A percentile compares a stretch with the other conserved stretches of the same genome.
Evolutionary conservation across 64 coral and sea anemone genomes (phyloP).

Genomic region (Porites lutea): DNA sequence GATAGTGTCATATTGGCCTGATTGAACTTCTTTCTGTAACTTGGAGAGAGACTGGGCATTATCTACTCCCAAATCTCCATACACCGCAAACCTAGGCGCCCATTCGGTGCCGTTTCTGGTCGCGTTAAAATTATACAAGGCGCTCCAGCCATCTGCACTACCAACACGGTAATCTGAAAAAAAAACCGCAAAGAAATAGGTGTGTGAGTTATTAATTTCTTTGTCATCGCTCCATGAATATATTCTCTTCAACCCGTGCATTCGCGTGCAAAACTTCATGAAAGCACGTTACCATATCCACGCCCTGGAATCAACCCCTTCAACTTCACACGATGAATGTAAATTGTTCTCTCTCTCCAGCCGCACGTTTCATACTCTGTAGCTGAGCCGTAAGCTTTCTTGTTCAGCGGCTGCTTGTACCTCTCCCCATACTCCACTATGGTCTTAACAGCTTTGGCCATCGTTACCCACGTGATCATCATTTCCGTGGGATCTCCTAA

Average conservation of each 20-base stretch:
- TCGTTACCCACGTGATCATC: slow-evolving; percentile 85
- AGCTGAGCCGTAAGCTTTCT: slow-evolving; percentile 37
- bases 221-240: too few relatives aligned
- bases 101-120: slow-evolving; percentile 67
- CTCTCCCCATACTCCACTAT: slow-evolving; percentile 81
- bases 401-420: slow-evolving; percentile 28
- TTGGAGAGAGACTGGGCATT: slow-evolving; percentile 86
- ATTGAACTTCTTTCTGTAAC: slow-evolving; percentile 84
- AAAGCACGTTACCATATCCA: slow-evolving; percentile 65
- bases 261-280: background rate
- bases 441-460: slow-evolving; percentile 49
- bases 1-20: slow-evolving; percentile 84
- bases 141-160: slow-evolving; percentile 85
- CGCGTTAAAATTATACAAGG: slow-evolving; percentile 82
- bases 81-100: slow-evolving; percentile 88
- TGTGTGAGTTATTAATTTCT: background rate
- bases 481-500: slow-evolving; percentile 80
- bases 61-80: slow-evolving; percentile 89
- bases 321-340: slow-evolving; percentile 76
- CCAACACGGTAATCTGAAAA: slow-evolving; percentile 84
- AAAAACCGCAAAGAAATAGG: background rate
- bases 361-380: slow-evolving; percentile 74
- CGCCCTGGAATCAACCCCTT: slow-evolving; percentile 48
- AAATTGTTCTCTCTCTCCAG: slow-evolving; percentile 61
- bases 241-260: too few relatives aligned